Base-by-base conservation (phyloP, 2,888 invertebrate species). In the Dynastes tityus region DNA sequence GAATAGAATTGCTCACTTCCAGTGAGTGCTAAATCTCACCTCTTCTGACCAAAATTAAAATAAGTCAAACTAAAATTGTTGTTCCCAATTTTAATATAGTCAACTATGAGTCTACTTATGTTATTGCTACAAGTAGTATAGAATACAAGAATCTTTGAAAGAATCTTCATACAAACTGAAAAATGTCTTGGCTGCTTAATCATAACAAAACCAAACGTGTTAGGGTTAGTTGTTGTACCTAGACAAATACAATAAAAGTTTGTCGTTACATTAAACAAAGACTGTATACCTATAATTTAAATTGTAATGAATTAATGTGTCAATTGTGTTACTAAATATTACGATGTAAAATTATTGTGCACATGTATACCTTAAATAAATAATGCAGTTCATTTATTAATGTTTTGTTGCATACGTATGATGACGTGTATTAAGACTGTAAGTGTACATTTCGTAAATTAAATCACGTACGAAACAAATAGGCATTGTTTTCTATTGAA, bases 381-480 rank as follows among this genome's bases (percentile, higher is more conserved):
- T 40, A 32, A 58, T 58, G 73, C 73, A 58, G 40, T 73, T 73
- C n/a, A 73, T 37, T 73, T 73, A 4, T 58, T 73, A 73, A 73
- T 61, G 40, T 73, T 73, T 58, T 22, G 58, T 73, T 73, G 37
- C 22, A 49, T 58, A 16, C 55, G 55, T 58, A 58, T 67, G 61
- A 58, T 67, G 71, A 58, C 37, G 58, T 73, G 73, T 58, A 55
- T 58, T 9, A 58, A 29, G n/a, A 11, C 6, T 53, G 29, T 37
- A 71, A 55, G 55, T 77, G 53, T 51, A 77, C 53, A 32, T 71
- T 77, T 77, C 58, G 61, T 70, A 77, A 77, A 77, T 77, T 77
- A 77, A 77, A 77, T 51, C 77, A 77, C 51, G 53, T 78, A 78
- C 32, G 37, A 78, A 71, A 58, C 27, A 29, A 53, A 37, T 37